Evolutionary conservation across 2,113 vertebrate species (phyloP), one percentile per base, ranked within the genome.

Genomic region (Plectropomus leopardus): DNA sequence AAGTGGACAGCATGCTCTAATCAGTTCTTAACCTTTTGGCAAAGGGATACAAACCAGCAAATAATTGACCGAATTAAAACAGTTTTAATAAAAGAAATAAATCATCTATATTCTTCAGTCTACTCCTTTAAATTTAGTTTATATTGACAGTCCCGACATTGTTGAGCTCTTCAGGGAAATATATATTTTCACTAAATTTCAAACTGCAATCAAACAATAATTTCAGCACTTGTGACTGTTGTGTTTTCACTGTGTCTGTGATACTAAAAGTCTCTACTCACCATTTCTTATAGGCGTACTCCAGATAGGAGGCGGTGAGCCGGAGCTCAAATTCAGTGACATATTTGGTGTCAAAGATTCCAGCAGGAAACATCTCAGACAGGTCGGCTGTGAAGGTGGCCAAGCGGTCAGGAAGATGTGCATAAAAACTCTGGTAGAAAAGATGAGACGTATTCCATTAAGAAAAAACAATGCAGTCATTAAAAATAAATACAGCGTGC

Each of bases 201-300:
- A n/a, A n/a, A n/a, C n/a, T n/a, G n/a, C n/a, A n/a, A n/a, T n/a
- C n/a, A n/a, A n/a, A n/a, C n/a, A n/a, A n/a, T n/a, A n/a, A n/a
- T n/a, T n/a, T n/a, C n/a, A n/a, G n/a, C n/a, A n/a, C n/a, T n/a
- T n/a, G n/a, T n/a, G n/a, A n/a, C n/a, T n/a, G n/a, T 6, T 36
- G 45, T 57, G 4, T n/a, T n/a, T 36, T 21, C 21, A 7, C 4
- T 50, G 55, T 72, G 26, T 36, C 21, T n/a, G n/a, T n/a, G 3
- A 19, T 44, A 55, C n/a, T 64, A 4, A 45, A 19, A 70, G 30
- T 0, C 21, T 24, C 28, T 26, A 83, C 94, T 44, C 63, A 98
- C 98, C 98, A 99, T 88, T 99, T 99, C 91, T 98, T 97, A 84
- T 97, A 99, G 67, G 96, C 97, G 0, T 99, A 99, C 88, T 99